Evolutionary conservation across 2,113 vertebrate species (phyloP).

Genomic region (Crypturellus undulatus): DNA sequence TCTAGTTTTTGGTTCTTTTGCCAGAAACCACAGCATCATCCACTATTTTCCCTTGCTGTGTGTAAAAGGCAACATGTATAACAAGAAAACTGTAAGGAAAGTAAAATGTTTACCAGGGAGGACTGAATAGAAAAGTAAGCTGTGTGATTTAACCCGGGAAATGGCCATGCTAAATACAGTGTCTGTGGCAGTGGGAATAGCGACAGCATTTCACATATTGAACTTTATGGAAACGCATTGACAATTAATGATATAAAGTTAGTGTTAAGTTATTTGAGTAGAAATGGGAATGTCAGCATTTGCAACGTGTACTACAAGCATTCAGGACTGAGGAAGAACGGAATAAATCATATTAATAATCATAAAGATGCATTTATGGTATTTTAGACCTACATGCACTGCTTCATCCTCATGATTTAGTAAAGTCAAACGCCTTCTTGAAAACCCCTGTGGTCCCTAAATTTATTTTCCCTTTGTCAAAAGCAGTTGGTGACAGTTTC

Average conservation of each 20-base stretch:
- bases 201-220: neutral
- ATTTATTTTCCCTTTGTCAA: neutral
- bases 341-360: neutral
- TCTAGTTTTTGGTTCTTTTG: neutral
- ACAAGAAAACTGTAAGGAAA: neutral
- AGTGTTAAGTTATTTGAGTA: neutral
- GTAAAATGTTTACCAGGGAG: neutral
- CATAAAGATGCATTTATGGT: neutral
- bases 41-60: neutral
- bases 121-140: neutral
- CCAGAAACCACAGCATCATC: neutral
- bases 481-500: neutral
- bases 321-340: neutral
- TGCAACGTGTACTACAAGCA: neutral
- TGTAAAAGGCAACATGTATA: neutral
- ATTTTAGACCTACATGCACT: neutral
- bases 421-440: no score
- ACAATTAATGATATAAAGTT: neutral
- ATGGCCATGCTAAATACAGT: neutral
- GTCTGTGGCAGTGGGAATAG: neutral
- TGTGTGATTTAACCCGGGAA: slow-evolving; percentile 21
- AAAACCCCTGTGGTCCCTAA: no score
- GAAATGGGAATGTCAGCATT: neutral
- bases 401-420: neutral
- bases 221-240: neutral